phyloP scores from a whole-genome alignment of 2,113 vertebrate species.

The Onychostoma macrolepis region DNA sequence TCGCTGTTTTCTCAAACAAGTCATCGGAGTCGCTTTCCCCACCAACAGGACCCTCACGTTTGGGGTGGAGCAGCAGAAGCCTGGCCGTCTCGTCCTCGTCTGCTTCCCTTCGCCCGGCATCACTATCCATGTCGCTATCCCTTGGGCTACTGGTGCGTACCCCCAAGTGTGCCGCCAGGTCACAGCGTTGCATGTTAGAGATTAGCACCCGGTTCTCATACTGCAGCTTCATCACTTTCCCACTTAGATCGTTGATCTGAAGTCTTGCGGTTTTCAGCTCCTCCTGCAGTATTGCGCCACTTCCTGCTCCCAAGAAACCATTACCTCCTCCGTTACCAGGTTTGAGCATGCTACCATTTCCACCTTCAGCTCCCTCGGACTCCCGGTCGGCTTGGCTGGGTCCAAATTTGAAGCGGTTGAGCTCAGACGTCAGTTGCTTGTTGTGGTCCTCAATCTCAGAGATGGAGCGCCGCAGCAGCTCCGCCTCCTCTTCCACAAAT shows the following conservation, averaged over 20 bases:
- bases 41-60: constrained; percentile 90
- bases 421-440: constrained; percentile 88
- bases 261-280: constrained; percentile 88
- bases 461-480: constrained; percentile 91
- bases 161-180: constrained; percentile 86
- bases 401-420: constrained; percentile 93
- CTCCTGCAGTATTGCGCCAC: constrained; percentile 78
- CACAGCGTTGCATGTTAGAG: constrained; percentile 89
- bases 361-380: constrained; percentile 60
- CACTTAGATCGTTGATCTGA: constrained; percentile 91
- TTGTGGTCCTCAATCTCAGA: constrained; percentile 97
- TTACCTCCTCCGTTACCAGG: constrained; percentile 59
- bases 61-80: constrained; percentile 81
- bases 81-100: constrained; percentile 77
- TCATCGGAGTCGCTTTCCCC: constrained; percentile 97
- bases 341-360: constrained; percentile 55
- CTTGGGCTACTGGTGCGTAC: constrained; percentile 82
- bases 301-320: constrained; percentile 32
- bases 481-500: constrained; percentile 96
- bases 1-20: constrained; percentile 85
- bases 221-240: constrained; percentile 95
- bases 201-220: constrained; percentile 94
- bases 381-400: constrained; percentile 74
- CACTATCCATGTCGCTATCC: constrained; percentile 87
- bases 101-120: constrained; percentile 75